phyloP scores from a whole-genome alignment of 23 tunicate species.

The Botrylloides violaceus region DNA sequence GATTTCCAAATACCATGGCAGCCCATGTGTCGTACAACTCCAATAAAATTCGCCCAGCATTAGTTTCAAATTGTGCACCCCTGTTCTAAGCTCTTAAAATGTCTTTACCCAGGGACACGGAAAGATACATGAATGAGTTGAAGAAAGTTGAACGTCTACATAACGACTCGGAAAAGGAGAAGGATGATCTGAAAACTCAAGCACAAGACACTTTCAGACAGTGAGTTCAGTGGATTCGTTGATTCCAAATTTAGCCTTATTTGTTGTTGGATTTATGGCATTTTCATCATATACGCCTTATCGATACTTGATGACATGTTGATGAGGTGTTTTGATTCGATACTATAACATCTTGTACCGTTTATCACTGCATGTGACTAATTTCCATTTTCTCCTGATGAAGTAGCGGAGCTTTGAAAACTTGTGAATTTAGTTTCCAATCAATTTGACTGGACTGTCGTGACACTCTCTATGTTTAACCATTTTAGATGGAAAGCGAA shows the following conservation, averaged over 20 bases:
- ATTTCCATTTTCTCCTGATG: too few species aligned
- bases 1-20: too few species aligned
- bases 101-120: constrained; percentile 61
- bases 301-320: too few species aligned
- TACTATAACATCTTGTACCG: too few species aligned
- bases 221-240: constrained; percentile 19
- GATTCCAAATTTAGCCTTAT: neutral
- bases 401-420: too few species aligned
- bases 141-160: constrained; percentile 36
- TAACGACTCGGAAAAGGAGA: constrained; percentile 51
- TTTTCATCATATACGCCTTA: neutral
- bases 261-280: neutral
- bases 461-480: too few species aligned
- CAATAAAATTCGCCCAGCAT: too few species aligned
- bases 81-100: neutral
- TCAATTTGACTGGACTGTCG: too few species aligned
- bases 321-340: too few species aligned
- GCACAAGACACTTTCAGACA: constrained; percentile 85
- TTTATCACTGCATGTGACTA: too few species aligned
- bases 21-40: too few species aligned
- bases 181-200: constrained; percentile 45
- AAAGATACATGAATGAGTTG: constrained; percentile 32
- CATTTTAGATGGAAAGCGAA: constrained; percentile 64
- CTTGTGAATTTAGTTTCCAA: too few species aligned
- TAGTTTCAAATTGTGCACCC: neutral